Conservation (phyloP, 2,797 vertebrate species). For the Semotilus atromaculatus region DNA sequence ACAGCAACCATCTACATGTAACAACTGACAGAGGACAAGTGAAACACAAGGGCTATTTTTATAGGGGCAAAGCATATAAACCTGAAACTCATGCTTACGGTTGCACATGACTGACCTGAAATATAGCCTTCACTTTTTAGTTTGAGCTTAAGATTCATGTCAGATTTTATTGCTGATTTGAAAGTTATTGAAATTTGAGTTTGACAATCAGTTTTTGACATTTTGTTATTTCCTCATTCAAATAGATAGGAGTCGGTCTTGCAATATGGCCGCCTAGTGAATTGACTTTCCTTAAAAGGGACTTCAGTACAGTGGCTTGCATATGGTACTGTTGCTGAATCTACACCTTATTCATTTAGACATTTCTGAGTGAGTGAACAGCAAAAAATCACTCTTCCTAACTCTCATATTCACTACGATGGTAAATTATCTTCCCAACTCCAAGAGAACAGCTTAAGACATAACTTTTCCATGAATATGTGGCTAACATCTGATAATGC, state of each 20-base stretch:
- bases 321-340: background rate
- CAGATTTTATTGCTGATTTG: too few relatives aligned
- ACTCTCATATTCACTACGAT: too few relatives aligned
- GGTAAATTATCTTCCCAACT: background rate
- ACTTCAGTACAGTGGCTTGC: background rate
- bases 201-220: background rate
- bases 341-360: background rate
- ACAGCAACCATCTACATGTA: too few relatives aligned
- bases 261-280: background rate
- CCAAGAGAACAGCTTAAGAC: too few relatives aligned
- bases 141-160: too few relatives aligned
- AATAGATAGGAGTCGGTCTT: background rate
- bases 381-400: background rate
- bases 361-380: background rate
- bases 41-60: too few relatives aligned
- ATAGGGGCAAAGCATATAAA: too few relatives aligned
- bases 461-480: background rate
- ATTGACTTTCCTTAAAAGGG: background rate
- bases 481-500: background rate
- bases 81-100: too few relatives aligned
- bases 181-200: background rate
- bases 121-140: too few relatives aligned
- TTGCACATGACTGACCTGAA: too few relatives aligned
- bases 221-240: background rate
- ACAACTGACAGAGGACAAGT: too few relatives aligned